A percentile compares a stretch with the other conserved stretches of the same genome.
These are phyloP conservation scores for Pseudonaja textilis DNA, from an alignment of 2,113 vertebrate species.

Conservation along the genomic window DNA sequence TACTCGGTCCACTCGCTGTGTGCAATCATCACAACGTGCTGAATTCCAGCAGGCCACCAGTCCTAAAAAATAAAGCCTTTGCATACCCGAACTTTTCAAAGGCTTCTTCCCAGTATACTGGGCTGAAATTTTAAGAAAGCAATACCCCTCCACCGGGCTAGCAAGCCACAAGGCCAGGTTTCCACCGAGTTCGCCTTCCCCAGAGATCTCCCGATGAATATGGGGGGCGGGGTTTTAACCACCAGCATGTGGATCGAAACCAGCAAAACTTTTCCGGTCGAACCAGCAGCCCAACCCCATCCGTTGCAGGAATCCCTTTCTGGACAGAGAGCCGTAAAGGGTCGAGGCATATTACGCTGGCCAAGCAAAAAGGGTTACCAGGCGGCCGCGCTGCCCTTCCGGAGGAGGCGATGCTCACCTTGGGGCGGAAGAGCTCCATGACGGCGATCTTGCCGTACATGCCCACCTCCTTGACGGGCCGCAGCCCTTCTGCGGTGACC, in stretches of 20 bases:
- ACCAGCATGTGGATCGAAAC: not conserved
- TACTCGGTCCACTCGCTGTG: no score
- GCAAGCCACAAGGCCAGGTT: not conserved
- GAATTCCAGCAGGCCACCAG: not conserved
- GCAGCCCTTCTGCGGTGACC: slow-evolving; percentile 94
- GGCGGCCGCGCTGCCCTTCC: not conserved
- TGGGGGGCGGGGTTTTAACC: not conserved
- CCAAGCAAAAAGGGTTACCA: not conserved
- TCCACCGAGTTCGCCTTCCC: no score
- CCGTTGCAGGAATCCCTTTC: no score
- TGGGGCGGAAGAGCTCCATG: slow-evolving; percentile 97
- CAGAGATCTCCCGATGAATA: no score
- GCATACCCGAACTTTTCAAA: not conserved
- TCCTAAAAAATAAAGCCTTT: not conserved
- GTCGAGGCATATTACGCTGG: not conserved
- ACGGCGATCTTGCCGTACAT: slow-evolving; percentile 98
- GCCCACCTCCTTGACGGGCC: slow-evolving; percentile 96
- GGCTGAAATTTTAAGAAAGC: not conserved
- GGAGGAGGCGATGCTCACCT: slow-evolving; percentile 70
- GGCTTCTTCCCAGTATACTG: not conserved
- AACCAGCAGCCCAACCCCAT: not conserved
- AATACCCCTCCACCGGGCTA: not conserved
- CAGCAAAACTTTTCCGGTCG: not conserved
- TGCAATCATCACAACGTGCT: not conserved
- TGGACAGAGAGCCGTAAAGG: no score